These are phyloP conservation scores for Stegastes partitus DNA, from an alignment of 2,113 vertebrate species.

Conservation along the genomic window DNA sequence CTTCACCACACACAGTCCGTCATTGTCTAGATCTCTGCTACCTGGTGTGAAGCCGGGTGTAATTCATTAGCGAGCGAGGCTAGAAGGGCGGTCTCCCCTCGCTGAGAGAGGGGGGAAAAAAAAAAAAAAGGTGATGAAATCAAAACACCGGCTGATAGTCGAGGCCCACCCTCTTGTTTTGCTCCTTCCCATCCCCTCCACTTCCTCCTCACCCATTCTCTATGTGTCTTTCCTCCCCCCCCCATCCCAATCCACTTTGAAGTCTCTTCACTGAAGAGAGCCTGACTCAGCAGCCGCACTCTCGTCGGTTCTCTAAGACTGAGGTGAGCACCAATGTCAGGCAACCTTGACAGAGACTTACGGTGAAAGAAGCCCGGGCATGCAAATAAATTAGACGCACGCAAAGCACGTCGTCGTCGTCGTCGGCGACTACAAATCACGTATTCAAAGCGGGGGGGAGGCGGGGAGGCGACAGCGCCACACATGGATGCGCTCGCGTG, in stretches of 20 bases:
- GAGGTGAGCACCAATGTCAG: constrained; percentile 76
- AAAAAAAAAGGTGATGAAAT: constrained; percentile 67
- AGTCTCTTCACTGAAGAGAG: constrained; percentile 39
- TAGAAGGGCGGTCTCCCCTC: constrained; percentile 53
- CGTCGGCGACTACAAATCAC: constrained; percentile 59
- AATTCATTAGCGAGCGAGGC: constrained; percentile 79
- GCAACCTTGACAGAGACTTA: constrained; percentile 74
- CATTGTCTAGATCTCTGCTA: constrained; percentile 71
- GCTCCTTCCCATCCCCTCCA: neutral
- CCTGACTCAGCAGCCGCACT: constrained; percentile 73
- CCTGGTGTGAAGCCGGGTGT: constrained; percentile 75
- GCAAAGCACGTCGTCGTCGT: constrained; percentile 39
- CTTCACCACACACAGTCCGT: constrained; percentile 67
- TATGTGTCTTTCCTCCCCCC: constrained; percentile 15
- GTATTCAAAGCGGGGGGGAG: constrained; percentile 12
- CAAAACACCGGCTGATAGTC: constrained; percentile 62
- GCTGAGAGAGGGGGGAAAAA: constrained; percentile 7
- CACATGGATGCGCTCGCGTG: constrained; percentile 21
- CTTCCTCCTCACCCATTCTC: constrained; percentile 16
- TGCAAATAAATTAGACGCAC: constrained; percentile 68
- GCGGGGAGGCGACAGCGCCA: constrained; percentile 21
- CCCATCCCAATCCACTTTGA: constrained; percentile 44
- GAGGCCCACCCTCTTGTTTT: constrained; percentile 43
- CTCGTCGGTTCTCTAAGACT: constrained; percentile 41
- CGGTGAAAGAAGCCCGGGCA: constrained; percentile 48